These are phyloP conservation scores for Schizotus pectinicornis DNA, from an alignment of 2,888 invertebrate genomes.

Conservation along the genomic window DNA sequence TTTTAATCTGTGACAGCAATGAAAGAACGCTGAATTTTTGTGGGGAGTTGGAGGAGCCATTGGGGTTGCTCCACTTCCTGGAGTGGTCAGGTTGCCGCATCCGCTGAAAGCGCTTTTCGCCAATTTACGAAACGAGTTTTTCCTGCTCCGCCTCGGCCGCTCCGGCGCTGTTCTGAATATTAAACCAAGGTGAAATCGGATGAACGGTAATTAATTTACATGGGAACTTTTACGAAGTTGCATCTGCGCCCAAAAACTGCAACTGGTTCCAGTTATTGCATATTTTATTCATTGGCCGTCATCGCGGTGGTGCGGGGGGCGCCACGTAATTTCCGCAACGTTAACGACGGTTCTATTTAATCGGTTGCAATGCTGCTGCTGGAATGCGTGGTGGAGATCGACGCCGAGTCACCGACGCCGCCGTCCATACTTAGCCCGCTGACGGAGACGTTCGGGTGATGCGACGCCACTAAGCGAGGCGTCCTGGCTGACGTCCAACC, in stretches of 20 bases:
- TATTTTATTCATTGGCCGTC: too few relatives aligned
- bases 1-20: too few relatives aligned
- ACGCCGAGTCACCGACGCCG: conserved; percentile 17
- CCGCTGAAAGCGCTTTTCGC: neutral
- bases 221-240: neutral
- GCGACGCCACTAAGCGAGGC: conserved; percentile 45
- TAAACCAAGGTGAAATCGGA: conserved; percentile 1
- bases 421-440: conserved; percentile 45
- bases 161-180: neutral
- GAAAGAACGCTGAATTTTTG: too few relatives aligned
- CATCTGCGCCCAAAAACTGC: neutral
- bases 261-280: too few relatives aligned
- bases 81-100: neutral
- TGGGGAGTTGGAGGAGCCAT: too few relatives aligned
- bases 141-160: neutral
- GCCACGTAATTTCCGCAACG: too few relatives aligned
- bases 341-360: too few relatives aligned
- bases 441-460: conserved; percentile 38
- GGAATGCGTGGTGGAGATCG: too few relatives aligned
- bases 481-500: conserved; percentile 49
- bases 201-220: conserved; percentile 5
- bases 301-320: too few relatives aligned
- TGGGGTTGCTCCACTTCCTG: neutral
- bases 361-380: too few relatives aligned
- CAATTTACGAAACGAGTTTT: conserved; percentile 7